Evolutionary conservation across 2,113 vertebrate genomes (phyloP).

Genomic region (Xenus cinereus): DNA sequence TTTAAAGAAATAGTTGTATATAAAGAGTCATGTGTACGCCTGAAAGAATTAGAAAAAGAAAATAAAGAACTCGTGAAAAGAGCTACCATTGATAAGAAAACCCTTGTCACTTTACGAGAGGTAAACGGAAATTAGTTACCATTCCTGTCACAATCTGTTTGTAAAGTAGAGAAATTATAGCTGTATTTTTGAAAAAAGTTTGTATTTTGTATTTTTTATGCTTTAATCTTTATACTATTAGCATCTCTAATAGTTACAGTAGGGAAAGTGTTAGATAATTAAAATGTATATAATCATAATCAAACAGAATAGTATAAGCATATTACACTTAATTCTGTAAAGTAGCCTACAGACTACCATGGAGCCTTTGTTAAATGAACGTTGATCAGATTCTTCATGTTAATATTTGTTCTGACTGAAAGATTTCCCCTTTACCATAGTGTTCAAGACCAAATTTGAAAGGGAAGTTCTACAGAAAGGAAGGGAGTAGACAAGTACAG

Average conservation of each 20-base stretch:
- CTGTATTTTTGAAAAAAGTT: neutral
- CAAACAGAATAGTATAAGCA: neutral
- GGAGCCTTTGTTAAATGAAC: neutral
- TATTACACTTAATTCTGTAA: too few species aligned
- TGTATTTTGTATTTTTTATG: neutral
- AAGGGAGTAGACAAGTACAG: neutral
- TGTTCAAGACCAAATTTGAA: neutral
- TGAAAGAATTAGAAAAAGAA: constrained; percentile 93
- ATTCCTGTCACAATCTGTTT: neutral
- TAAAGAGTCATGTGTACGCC: constrained; percentile 86
- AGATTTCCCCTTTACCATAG: neutral
- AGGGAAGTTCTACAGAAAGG: neutral
- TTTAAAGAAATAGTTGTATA: constrained; percentile 89
- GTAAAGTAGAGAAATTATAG: neutral
- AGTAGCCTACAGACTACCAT: neutral
- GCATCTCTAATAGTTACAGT: neutral
- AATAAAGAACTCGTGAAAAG: constrained; percentile 95
- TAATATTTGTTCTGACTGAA: neutral
- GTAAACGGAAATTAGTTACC: constrained; percentile 64
- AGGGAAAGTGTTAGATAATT: neutral
- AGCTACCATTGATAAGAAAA: constrained; percentile 94
- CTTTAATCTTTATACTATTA: neutral
- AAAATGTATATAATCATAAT: neutral
- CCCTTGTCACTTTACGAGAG: constrained; percentile 89
- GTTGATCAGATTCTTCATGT: neutral